A percentile compares a stretch with the other conserved stretches of the same genome.
Evolutionary conservation across 2,113 vertebrate species (phyloP).

Genomic region (Limanda limanda): DNA sequence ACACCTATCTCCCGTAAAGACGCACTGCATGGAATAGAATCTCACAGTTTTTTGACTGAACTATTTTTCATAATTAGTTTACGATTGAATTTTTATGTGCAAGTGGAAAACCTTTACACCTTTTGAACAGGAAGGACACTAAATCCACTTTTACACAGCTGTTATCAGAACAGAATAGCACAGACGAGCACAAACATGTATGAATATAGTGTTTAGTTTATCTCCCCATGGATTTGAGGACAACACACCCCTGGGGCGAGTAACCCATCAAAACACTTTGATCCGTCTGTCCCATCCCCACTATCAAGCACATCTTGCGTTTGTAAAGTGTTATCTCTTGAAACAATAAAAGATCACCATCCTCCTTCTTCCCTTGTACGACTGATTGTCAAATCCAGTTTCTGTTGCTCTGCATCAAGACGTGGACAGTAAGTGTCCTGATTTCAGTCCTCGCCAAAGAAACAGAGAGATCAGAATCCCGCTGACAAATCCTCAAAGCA

Average conservation of each 20-base stretch:
- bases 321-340: slow-evolving; percentile 43
- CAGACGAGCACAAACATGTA: background rate
- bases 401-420: slow-evolving; percentile 36
- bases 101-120: background rate
- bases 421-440: slow-evolving; percentile 13
- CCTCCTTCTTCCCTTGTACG: background rate
- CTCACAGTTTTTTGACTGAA: background rate
- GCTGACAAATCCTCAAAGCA: slow-evolving; percentile 74
- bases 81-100: background rate
- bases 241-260: slow-evolving; percentile 3
- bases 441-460: slow-evolving; percentile 13
- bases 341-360: slow-evolving; percentile 31
- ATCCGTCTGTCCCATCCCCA: background rate
- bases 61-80: slow-evolving; percentile 3
- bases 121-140: background rate
- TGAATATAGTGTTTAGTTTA: slow-evolving; percentile 21
- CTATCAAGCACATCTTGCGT: slow-evolving; percentile 34
- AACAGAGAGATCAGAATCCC: slow-evolving; percentile 72
- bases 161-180: background rate
- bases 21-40: background rate
- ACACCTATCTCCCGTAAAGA: background rate
- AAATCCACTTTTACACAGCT: background rate
- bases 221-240: slow-evolving; percentile 31
- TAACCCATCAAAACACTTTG: slow-evolving; percentile 12
- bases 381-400: slow-evolving; percentile 44